phyloP scores from a whole-genome alignment of 2,113 vertebrate genomes.

The Dunckerocampus dactyliophorus region DNA sequence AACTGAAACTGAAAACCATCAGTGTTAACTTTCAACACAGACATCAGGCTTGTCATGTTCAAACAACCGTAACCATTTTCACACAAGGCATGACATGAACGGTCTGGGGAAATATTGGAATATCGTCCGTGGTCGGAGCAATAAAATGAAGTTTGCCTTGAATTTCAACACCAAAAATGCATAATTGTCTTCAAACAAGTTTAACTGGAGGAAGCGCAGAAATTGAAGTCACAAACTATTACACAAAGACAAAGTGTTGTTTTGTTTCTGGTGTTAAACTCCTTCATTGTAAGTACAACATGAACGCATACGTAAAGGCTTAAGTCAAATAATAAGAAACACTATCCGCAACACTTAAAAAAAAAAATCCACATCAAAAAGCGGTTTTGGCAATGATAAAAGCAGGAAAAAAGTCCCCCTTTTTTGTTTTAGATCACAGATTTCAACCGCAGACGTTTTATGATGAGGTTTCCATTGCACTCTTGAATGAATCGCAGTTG shows the following conservation, averaged over 20 bases:
- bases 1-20: too few species aligned
- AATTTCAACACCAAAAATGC: not conserved
- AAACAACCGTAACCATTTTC: too few species aligned
- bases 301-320: constrained; percentile 36
- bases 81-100: too few species aligned
- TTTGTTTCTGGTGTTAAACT: constrained; percentile 2
- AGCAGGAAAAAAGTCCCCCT: constrained; percentile 1
- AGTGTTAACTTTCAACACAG: too few species aligned
- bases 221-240: constrained; percentile 8
- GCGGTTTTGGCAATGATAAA: constrained; percentile 33
- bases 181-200: not conserved
- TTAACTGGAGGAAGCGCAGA: not conserved
- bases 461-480: not conserved
- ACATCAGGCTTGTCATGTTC: too few species aligned
- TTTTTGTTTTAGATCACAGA: constrained; percentile 23
- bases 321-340: constrained; percentile 46
- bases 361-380: constrained; percentile 36
- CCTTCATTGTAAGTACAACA: constrained; percentile 31
- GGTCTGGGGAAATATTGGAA: too few species aligned
- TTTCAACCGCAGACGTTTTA: constrained; percentile 11
- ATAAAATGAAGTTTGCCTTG: too few species aligned
- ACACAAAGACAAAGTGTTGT: constrained; percentile 20
- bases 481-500: not conserved
- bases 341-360: constrained; percentile 26
- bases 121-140: too few species aligned